Conservation (phyloP, 1,140 invertebrate species). For the Conus betulinus region DNA sequence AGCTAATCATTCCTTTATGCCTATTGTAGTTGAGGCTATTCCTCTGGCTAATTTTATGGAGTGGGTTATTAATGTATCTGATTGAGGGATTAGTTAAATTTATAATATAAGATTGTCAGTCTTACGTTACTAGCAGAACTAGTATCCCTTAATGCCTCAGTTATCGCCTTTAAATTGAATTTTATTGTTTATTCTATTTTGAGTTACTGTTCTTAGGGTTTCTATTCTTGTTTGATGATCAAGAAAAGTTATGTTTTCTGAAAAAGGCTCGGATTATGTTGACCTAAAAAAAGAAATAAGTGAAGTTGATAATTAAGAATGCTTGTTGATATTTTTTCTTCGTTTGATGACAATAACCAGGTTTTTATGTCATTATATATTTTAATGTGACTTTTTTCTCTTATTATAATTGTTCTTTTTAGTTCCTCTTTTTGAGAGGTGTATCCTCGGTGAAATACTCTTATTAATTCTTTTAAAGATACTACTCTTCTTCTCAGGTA, state of each 20-base stretch:
- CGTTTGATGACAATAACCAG: slow-evolving; percentile 12
- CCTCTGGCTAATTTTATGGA: too few relatives aligned
- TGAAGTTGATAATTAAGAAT: slow-evolving; percentile 26
- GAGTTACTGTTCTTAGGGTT: slow-evolving; percentile 57
- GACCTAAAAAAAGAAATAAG: neutral
- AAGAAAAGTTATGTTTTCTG: neutral
- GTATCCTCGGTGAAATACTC: neutral
- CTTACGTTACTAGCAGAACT: too few relatives aligned
- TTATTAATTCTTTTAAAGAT: too few relatives aligned
- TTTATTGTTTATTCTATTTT: too few relatives aligned
- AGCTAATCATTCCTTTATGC: slow-evolving; percentile 86
- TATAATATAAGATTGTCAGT: too few relatives aligned
- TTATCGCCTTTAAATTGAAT: too few relatives aligned
- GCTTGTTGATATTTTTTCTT: slow-evolving; percentile 25
- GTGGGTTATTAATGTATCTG: too few relatives aligned
- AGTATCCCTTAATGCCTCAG: too few relatives aligned
- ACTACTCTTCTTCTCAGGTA: too few relatives aligned
- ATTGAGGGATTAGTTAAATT: too few relatives aligned
- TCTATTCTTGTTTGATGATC: neutral
- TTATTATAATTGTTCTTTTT: neutral
- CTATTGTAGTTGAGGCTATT: slow-evolving; percentile 83
- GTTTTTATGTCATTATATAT: slow-evolving; percentile 18
- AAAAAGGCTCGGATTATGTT: neutral
- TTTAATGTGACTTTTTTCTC: neutral
- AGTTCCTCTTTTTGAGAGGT: neutral